These are phyloP conservation scores for Loxodonta africana DNA, from an alignment of 2,113 vertebrate species.

Conservation along the genomic window DNA sequence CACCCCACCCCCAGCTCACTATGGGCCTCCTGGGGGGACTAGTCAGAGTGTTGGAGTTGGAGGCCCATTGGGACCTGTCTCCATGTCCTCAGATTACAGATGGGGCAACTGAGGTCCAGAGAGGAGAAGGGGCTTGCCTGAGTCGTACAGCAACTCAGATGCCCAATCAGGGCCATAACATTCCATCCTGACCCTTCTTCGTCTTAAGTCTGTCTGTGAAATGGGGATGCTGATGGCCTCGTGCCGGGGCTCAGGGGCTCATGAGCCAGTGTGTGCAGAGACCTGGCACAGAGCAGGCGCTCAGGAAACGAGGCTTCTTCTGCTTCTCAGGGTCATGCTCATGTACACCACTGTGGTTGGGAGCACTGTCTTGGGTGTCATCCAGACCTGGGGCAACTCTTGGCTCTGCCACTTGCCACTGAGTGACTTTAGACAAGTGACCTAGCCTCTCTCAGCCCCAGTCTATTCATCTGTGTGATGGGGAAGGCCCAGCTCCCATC, in stretches of 20 bases:
- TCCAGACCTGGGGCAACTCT: too few relatives aligned
- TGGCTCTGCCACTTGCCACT: not conserved
- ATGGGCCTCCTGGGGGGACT: not conserved
- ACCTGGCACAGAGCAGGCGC: not conserved
- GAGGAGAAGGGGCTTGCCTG: not conserved
- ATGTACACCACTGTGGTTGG: rapidly evolving
- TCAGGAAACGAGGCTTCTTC: not conserved
- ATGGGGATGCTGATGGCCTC: not conserved
- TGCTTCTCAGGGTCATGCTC: rapidly evolving
- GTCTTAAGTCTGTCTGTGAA: not conserved
- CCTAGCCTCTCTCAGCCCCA: not conserved
- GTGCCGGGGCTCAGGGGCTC: not conserved
- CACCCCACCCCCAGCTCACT: not conserved
- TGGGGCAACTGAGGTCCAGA: not conserved
- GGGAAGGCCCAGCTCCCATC: not conserved
- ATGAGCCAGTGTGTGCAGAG: rapidly evolving
- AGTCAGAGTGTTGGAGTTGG: too few relatives aligned
- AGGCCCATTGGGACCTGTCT: not conserved
- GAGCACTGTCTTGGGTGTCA: rapidly evolving
- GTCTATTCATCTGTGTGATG: not conserved
- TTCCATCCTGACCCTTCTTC: not conserved
- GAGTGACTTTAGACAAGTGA: not conserved
- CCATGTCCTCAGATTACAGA: not conserved
- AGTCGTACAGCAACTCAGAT: rapidly evolving
- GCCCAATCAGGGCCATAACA: rapidly evolving